Evolutionary conservation across 1,140 invertebrate genomes (phyloP).

Genomic region (Solenopsis invicta): DNA sequence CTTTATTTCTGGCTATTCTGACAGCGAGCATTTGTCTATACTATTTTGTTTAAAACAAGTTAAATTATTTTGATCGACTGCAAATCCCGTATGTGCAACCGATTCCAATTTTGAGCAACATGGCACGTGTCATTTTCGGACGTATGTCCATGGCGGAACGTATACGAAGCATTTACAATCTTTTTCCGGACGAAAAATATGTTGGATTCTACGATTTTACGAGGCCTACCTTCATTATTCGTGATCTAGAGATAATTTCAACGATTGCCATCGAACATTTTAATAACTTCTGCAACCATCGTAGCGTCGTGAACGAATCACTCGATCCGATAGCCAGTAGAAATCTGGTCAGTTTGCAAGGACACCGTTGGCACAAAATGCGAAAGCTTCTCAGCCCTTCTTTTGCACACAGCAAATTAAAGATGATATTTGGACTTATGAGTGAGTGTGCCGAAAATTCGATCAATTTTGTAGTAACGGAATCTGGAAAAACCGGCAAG

Average conservation of each 20-base stretch:
- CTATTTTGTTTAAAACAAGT: background rate
- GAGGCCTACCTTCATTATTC: no score
- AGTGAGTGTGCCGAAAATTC: conserved; percentile 39
- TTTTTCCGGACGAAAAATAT: background rate
- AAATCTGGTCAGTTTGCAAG: no score
- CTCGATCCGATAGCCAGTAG: no score
- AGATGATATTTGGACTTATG: no score
- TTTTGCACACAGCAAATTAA: no score
- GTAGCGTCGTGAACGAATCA: no score
- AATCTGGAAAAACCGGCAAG: background rate
- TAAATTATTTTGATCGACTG: background rate
- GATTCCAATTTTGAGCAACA: conserved; percentile 40
- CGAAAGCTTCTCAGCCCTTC: no score
- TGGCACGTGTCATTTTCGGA: background rate
- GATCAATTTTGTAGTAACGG: background rate
- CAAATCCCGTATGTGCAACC: conserved; percentile 1
- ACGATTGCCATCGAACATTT: conserved; percentile 57
- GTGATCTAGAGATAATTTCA: no score
- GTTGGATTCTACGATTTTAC: no score
- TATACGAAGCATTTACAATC: background rate
- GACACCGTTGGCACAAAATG: no score
- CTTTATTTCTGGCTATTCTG: background rate
- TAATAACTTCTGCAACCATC: conserved; percentile 57
- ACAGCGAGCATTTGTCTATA: background rate
- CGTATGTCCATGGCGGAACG: background rate